phyloP scores from a whole-genome alignment of 2,797 vertebrate genomes.

The Karalla daura region DNA sequence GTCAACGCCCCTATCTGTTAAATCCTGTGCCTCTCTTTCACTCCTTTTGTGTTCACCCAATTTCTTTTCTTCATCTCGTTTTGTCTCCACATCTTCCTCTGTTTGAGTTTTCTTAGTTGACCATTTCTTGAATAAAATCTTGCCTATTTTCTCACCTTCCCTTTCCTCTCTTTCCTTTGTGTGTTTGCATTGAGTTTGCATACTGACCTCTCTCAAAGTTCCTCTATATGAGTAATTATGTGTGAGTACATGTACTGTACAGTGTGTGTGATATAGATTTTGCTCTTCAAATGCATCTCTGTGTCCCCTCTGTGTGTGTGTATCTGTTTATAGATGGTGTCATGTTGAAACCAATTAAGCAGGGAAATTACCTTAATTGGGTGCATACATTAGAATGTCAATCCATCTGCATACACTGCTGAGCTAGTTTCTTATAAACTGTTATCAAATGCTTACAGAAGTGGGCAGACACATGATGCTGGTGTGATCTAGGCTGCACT shows the following conservation, averaged over 20 bases:
- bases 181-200: slow-evolving; percentile 16
- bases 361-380: slow-evolving; percentile 4
- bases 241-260: neutral
- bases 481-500: neutral
- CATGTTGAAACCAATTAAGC: neutral
- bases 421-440: neutral
- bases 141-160: slow-evolving; percentile 63
- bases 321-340: neutral
- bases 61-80: slow-evolving; percentile 21
- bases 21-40: slow-evolving; percentile 16
- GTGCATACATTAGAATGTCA: neutral
- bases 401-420: neutral
- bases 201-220: slow-evolving; percentile 14
- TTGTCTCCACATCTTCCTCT: slow-evolving; percentile 37
- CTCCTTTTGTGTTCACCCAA: slow-evolving; percentile 13
- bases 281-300: neutral
- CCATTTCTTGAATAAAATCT: slow-evolving; percentile 77
- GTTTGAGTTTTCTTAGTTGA: slow-evolving; percentile 60
- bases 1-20: neutral
- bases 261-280: neutral
- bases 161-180: slow-evolving; percentile 63
- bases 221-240: neutral
- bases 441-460: neutral
- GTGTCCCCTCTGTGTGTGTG: neutral
- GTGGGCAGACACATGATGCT: neutral